Evolutionary conservation across 2,888 invertebrate genomes (phyloP), one percentile per base, ranked within the genome.

Genomic region (Apocheima hispidaria): DNA sequence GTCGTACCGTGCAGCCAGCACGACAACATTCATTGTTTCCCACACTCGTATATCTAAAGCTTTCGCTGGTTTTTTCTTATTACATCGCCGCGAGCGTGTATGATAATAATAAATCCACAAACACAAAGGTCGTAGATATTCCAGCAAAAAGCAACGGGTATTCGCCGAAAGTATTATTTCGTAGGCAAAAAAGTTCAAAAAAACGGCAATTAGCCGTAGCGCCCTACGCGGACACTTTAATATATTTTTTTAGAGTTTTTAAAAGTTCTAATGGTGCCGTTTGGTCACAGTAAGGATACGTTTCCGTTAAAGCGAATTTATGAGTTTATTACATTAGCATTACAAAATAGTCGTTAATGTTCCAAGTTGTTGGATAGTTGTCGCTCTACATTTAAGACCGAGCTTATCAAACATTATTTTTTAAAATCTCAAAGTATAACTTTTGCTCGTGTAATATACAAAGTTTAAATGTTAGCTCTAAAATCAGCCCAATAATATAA

Each of bases 21-120:
- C 21, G 30, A 51, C 38, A 46, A 40, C 60, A 53, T 49, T 21
- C 51, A 52, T 49, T 62, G 63, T 59, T 58, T 46, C 44, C 53
- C 61, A 51, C 66, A 57, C 68, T 60, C 72, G 65, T 71, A 71
- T 74, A 68, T 74, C 71, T 68, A 70, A 72, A 60, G 64, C 68
- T 65, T 70, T 74, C 74, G 75, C 76, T 77, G 76, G 75, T 79
- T 79, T 78, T 61, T 78, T 75, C 77, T 77, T 72, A 71, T 75
- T 72, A 71, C 71, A 63, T 65, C 72, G 58, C 57, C 46, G 62
- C 66, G 72, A 69, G 66, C 72, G 66, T 69, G 72, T 73, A 74
- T 73, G 77, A 74, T 73, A 71, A 77, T 76, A 80, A 82, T 83
- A 83, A 82, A 83, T 81, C 77, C 76, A 68, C 70, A 60, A 69